Evolutionary conservation across 1,140 invertebrate genomes (phyloP).

Genomic region (Physella acuta): DNA sequence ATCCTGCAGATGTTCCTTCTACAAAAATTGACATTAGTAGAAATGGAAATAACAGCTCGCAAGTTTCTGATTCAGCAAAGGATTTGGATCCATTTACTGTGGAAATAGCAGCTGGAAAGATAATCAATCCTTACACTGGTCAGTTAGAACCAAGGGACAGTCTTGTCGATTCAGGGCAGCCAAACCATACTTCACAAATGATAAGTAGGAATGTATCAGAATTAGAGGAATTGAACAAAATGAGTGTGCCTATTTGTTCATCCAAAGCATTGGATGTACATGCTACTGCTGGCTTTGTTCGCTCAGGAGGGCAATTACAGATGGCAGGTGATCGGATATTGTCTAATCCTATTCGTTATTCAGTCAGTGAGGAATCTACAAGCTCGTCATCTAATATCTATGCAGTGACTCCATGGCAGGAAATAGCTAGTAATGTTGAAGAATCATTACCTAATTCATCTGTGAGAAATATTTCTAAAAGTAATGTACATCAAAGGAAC

Average conservation of each 20-base stretch:
- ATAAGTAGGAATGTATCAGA: slow-evolving; percentile 14
- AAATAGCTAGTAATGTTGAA: not conserved
- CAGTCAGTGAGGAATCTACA: not conserved
- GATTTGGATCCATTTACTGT: slow-evolving; percentile 26
- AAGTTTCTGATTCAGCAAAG: slow-evolving; percentile 42
- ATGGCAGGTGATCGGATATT: not conserved
- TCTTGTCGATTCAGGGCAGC: slow-evolving; percentile 41
- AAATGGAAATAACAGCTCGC: slow-evolving; percentile 25
- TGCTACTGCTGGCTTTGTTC: slow-evolving; percentile 11
- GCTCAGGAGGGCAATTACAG: slow-evolving; percentile 19
- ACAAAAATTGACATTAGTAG: slow-evolving; percentile 17
- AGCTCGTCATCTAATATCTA: slow-evolving; percentile 9
- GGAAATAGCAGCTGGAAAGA: slow-evolving; percentile 64
- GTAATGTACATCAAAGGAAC: too few species aligned
- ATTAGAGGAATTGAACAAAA: not conserved
- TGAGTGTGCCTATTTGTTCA: slow-evolving; percentile 25
- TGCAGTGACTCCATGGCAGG: slow-evolving; percentile 18
- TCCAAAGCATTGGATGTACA: slow-evolving; percentile 10
- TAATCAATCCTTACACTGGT: slow-evolving; percentile 85
- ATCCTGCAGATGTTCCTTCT: not conserved
- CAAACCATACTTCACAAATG: slow-evolving; percentile 17
- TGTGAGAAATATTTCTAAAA: not conserved
- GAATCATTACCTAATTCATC: slow-evolving; percentile 16
- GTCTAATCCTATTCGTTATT: slow-evolving; percentile 1
- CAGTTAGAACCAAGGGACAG: slow-evolving; percentile 74